Base-by-base conservation (phyloP, 2,888 invertebrate genomes). In the Himalopsyche tibetana region DNA sequence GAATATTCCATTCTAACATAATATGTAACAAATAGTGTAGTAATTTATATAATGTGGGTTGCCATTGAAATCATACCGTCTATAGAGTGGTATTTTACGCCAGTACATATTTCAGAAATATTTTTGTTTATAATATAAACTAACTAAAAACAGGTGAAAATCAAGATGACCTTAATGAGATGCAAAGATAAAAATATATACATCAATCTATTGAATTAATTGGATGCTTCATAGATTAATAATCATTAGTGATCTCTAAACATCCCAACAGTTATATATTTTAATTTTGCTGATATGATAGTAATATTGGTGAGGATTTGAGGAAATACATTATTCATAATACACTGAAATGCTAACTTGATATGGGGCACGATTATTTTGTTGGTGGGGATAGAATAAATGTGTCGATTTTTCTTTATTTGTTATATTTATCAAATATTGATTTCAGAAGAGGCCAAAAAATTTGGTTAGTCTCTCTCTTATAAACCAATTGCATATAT, bases 221-320 rank as follows among this genome's bases (percentile, higher is more conserved):
- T 19, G 0, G 8, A 63, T 11, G 9, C 19, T 63, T 63, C 63
- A 63, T 63, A 63, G 63, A 63, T 63, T 19, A n/a, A 28, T 28
- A 28, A 63, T 63, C 2, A 19, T 19, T 63, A 19, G 63, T 63
- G 19, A 63, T 11, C 28, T 63, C 63, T 63, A 63, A 63, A 19
- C 11, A 19, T 63, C 28, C 28, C 63, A 63, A 63, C 63, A 28
- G 63, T 63, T 63, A 28, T 19, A 63, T 63, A 63, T 63, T 63
- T 63, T 63, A 63, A 28, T 63, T 51, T 28, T 63, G 63, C 28
- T 63, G 63, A 63, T 63, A 63, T 63, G 63, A 63, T 28, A 19
- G 28, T 19, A 19, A 63, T 63, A 63, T 63, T 63, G 63, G 63
- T 63, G 63, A 28, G 6, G 28, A 19, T 63, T 63, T 19, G 11